Conservation (phyloP, 2,113 vertebrate species). For the Philantomba maxwellii region DNA sequence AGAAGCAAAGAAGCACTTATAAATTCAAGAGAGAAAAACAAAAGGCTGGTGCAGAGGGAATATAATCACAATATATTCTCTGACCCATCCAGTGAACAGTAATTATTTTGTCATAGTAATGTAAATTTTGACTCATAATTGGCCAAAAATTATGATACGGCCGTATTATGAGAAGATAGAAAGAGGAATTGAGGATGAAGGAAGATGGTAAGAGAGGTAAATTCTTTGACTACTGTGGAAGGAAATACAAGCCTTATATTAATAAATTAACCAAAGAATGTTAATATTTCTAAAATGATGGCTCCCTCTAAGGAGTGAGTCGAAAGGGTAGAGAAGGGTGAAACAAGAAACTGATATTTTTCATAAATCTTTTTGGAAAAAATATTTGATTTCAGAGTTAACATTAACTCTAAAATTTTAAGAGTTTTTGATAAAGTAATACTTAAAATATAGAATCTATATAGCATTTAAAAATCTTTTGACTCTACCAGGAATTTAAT, state of each 20-base stretch:
- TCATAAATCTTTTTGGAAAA: neutral
- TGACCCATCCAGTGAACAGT: neutral
- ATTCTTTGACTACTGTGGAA: neutral
- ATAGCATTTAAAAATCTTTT: neutral
- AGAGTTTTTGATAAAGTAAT: neutral
- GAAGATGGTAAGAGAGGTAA: neutral
- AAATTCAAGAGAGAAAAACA: constrained; percentile 20
- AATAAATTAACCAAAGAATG: neutral
- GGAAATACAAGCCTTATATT: neutral
- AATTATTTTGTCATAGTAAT: neutral
- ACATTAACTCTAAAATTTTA: neutral
- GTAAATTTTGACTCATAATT: neutral
- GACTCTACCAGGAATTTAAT: neutral
- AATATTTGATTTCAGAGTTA: neutral
- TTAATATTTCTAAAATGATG: neutral
- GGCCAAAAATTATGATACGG: neutral
- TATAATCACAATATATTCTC: neutral
- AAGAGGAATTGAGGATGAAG: neutral
- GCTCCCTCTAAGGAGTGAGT: neutral
- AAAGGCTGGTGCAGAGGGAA: neutral
- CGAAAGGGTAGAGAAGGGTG: neutral
- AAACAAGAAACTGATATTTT: neutral
- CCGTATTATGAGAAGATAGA: neutral
- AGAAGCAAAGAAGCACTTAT: neutral
- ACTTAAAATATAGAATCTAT: neutral